A percentile compares a stretch with the other conserved stretches of the same genome.
Conservation (phyloP, 2,888 invertebrate genomes). For the Thymelicus lineola region DNA sequence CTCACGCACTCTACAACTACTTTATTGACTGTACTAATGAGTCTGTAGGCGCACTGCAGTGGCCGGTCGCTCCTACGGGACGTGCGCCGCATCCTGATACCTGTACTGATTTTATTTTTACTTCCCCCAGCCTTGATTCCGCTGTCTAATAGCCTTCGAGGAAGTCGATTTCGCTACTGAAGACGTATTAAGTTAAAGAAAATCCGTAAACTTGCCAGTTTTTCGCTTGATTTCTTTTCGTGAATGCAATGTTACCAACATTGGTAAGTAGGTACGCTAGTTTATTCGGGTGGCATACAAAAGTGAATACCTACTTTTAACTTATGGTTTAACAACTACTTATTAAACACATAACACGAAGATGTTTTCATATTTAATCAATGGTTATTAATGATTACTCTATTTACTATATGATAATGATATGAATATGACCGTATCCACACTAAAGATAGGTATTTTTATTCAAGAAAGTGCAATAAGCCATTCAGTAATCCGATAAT, state of each 20-base stretch:
- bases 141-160: conserved; percentile 76
- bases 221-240: conserved; percentile 38
- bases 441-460: too few species aligned
- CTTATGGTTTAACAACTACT: not conserved
- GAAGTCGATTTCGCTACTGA: conserved; percentile 38
- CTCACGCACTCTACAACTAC: too few species aligned
- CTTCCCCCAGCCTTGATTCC: conserved; percentile 76
- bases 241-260: too few species aligned
- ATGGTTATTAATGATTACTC: too few species aligned
- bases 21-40: too few species aligned
- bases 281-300: too few species aligned
- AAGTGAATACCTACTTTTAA: not conserved
- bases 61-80: conserved; percentile 71
- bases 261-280: not conserved
- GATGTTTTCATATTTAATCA: too few species aligned
- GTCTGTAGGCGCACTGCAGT: conserved; percentile 70
- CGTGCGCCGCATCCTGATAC: conserved; percentile 79
- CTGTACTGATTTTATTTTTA: conserved; percentile 82
- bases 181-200: conserved; percentile 21
- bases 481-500: too few species aligned
- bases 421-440: too few species aligned
- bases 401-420: too few species aligned
- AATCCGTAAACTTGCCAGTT: conserved; percentile 29
- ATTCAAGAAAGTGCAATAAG: too few species aligned
- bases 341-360: not conserved